These are phyloP conservation scores for Lasioglossum marginatum DNA, from an alignment of 2,888 invertebrate genomes.

Conservation along the genomic window DNA sequence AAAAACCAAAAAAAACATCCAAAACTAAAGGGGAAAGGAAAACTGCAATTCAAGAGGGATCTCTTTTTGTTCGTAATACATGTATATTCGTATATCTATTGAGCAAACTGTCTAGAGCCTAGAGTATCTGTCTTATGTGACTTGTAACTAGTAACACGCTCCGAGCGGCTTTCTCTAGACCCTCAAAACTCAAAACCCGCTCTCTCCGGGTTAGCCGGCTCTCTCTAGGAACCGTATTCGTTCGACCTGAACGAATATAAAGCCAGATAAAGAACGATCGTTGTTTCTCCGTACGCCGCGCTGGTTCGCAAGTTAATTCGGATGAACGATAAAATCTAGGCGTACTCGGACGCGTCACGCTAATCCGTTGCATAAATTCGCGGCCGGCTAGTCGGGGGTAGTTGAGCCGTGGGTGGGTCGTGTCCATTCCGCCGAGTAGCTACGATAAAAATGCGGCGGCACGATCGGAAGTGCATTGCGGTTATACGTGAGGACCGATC, in stretches of 20 bases:
- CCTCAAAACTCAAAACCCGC: no score
- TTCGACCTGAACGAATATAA: neutral
- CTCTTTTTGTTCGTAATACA: no score
- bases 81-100: no score
- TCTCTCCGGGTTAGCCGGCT: no score
- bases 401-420: neutral
- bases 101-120: no score
- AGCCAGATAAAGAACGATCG: neutral
- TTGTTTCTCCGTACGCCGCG: neutral
- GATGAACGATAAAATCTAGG: slow-evolving; percentile 17
- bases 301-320: slow-evolving; percentile 21
- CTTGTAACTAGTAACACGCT: no score
- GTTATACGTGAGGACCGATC: slow-evolving; percentile 23
- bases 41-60: no score
- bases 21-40: no score
- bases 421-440: slow-evolving; percentile 16
- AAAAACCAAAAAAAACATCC: no score
- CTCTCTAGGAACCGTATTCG: neutral
- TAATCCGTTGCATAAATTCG: slow-evolving; percentile 28
- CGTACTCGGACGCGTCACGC: slow-evolving; percentile 3
- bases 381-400: slow-evolving; percentile 10
- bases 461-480: slow-evolving; percentile 46
- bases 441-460: slow-evolving; percentile 41
- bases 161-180: no score
- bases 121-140: no score